Percentiles rank a stretch among this genome's conserved stretches.
Evolutionary conservation across 2,888 invertebrate genomes (phyloP).

Genomic region (Aquatica leii): DNA sequence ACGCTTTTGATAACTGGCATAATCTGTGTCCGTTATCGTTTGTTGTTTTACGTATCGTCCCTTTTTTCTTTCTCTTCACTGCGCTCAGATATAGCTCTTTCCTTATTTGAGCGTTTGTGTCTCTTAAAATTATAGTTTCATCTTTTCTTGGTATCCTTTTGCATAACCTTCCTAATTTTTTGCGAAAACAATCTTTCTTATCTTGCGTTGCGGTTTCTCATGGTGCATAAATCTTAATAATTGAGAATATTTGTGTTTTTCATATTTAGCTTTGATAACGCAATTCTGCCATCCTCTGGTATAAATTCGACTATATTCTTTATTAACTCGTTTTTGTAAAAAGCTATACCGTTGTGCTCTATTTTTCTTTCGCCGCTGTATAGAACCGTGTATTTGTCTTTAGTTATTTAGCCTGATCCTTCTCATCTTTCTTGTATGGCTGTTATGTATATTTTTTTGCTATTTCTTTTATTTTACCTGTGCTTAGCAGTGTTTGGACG

Average conservation of each 20-base stretch:
- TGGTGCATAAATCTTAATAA: too few relatives aligned
- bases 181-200: background rate
- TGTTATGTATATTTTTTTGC: slow-evolving; percentile 8
- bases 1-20: slow-evolving; percentile 6
- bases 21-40: slow-evolving; percentile 12
- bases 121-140: slow-evolving; percentile 9
- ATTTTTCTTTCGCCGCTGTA: too few relatives aligned
- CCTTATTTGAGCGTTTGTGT: slow-evolving; percentile 9
- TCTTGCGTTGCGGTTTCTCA: slow-evolving; percentile 7
- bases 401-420: slow-evolving; percentile 1
- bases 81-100: slow-evolving; percentile 12
- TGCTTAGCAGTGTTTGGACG: slow-evolving; percentile 9
- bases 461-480: slow-evolving; percentile 12
- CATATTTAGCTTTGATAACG: slow-evolving; percentile 1
- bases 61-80: slow-evolving; percentile 6
- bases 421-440: slow-evolving; percentile 11
- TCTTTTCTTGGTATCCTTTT: slow-evolving; percentile 7
- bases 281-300: background rate
- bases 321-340: background rate
- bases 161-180: slow-evolving; percentile 8
- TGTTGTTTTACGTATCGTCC: slow-evolving; percentile 7
- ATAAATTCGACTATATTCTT: background rate
- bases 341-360: background rate
- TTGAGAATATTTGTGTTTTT: too few relatives aligned
- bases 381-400: slow-evolving; percentile 4